phyloP scores from a whole-genome alignment of 2,888 invertebrate genomes.

The Agriopis leucophaearia region DNA sequence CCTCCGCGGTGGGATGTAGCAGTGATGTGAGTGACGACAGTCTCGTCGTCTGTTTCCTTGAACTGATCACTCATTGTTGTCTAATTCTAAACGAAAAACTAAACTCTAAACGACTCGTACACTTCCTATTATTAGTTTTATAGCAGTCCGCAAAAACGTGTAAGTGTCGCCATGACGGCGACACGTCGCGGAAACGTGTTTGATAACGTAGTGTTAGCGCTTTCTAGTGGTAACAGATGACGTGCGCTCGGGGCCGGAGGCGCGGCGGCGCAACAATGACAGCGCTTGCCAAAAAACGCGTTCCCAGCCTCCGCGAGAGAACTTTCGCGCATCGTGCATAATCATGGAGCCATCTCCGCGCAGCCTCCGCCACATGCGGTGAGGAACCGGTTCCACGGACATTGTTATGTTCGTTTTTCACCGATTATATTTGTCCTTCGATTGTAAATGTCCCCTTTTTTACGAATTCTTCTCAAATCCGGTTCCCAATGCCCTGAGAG shows the following conservation, averaged over 20 bases:
- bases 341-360: slow-evolving; percentile 14
- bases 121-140: not conserved
- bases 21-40: too few species aligned
- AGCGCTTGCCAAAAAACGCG: slow-evolving; percentile 56
- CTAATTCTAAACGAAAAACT: too few species aligned
- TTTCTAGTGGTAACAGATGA: slow-evolving; percentile 57
- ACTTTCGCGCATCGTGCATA: slow-evolving; percentile 27
- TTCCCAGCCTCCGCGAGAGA: slow-evolving; percentile 55
- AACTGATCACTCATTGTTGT: too few species aligned
- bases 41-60: too few species aligned
- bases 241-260: slow-evolving; percentile 41
- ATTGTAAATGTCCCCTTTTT: slow-evolving; percentile 21
- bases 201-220: slow-evolving; percentile 52
- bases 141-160: slow-evolving; percentile 25
- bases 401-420: slow-evolving; percentile 14
- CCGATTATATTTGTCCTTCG: slow-evolving; percentile 30
- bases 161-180: slow-evolving; percentile 15
- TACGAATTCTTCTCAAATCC: slow-evolving; percentile 19
- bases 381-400: slow-evolving; percentile 4
- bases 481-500: not conserved
- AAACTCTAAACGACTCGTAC: too few species aligned
- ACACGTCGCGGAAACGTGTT: slow-evolving; percentile 49
- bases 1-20: too few species aligned
- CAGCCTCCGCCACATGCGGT: slow-evolving; percentile 9
- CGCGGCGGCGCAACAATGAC: slow-evolving; percentile 32